phyloP scores from a whole-genome alignment of 2,797 vertebrate species.

The Periparus ater region DNA sequence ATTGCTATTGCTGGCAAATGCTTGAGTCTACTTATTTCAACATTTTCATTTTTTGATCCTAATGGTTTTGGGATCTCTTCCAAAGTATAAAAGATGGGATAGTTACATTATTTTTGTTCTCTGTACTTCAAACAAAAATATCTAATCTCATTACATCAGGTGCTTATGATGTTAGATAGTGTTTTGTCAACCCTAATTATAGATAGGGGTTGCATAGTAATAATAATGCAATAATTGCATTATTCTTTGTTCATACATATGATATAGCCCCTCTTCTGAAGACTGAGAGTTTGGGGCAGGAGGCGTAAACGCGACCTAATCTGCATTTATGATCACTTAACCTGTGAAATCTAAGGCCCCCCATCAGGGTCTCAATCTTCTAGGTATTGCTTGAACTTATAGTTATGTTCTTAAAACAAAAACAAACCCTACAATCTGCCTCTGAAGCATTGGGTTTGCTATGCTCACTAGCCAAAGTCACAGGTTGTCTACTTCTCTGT shows the following conservation, averaged over 20 bases:
- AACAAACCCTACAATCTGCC: rapidly evolving
- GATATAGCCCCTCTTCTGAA: not conserved
- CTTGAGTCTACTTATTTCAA: not conserved
- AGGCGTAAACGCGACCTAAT: not conserved
- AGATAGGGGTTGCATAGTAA: not conserved
- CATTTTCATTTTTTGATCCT: not conserved
- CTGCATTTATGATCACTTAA: not conserved
- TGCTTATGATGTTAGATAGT: not conserved
- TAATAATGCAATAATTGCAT: not conserved
- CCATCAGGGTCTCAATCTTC: not conserved
- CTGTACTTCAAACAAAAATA: not conserved
- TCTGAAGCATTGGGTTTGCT: not conserved
- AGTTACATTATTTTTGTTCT: not conserved
- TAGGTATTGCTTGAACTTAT: not conserved
- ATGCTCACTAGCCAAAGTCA: not conserved
- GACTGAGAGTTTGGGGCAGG: not conserved
- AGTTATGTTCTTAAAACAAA: not conserved
- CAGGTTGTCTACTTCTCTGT: not conserved
- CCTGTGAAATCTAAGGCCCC: not conserved
- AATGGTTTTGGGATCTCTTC: not conserved
- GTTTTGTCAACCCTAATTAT: not conserved
- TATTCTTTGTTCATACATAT: rapidly evolving
- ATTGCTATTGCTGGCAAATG: not conserved
- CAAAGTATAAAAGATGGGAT: not conserved
- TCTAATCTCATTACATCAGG: not conserved